Conservation (phyloP, 1,140 invertebrate genomes). For the Nixonia krombeini region DNA sequence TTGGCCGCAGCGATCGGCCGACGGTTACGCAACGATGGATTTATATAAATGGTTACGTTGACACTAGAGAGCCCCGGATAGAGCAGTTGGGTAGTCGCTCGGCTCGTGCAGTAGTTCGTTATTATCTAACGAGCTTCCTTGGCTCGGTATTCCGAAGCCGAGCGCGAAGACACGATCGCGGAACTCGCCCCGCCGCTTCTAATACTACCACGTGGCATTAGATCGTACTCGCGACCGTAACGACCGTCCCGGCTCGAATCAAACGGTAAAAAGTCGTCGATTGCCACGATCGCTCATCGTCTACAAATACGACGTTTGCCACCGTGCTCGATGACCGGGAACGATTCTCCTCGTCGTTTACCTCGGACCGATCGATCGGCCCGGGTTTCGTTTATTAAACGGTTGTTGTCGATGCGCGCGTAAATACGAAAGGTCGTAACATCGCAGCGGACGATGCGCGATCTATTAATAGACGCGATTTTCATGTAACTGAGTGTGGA, state of each 20-base stretch:
- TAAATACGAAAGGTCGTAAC: too few relatives aligned
- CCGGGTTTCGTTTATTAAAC: too few relatives aligned
- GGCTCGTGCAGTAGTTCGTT: constrained; percentile 52
- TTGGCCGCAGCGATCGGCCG: constrained; percentile 55
- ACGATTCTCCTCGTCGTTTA: too few relatives aligned
- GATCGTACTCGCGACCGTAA: constrained; percentile 9
- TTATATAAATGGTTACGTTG: constrained; percentile 74
- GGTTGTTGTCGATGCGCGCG: too few relatives aligned
- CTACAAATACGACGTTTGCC: too few relatives aligned
- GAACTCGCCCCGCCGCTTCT: constrained; percentile 12
- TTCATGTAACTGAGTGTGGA: constrained; percentile 29
- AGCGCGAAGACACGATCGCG: constrained; percentile 24
- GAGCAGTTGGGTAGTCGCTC: constrained; percentile 47
- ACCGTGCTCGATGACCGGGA: too few relatives aligned
- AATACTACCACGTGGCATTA: constrained; percentile 33
- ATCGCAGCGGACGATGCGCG: constrained; percentile 18
- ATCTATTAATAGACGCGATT: constrained; percentile 32
- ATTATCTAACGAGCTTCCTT: constrained; percentile 67
- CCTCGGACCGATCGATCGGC: too few relatives aligned
- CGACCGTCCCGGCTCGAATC: not conserved
- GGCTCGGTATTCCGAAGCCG: constrained; percentile 35
- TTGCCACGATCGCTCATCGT: too few relatives aligned
- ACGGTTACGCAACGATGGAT: constrained; percentile 68
- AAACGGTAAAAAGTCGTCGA: not conserved
- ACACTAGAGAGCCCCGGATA: constrained; percentile 62